Evolutionary conservation across 2,888 invertebrate species (phyloP).

Genomic region (Microplitis deprimator): DNA sequence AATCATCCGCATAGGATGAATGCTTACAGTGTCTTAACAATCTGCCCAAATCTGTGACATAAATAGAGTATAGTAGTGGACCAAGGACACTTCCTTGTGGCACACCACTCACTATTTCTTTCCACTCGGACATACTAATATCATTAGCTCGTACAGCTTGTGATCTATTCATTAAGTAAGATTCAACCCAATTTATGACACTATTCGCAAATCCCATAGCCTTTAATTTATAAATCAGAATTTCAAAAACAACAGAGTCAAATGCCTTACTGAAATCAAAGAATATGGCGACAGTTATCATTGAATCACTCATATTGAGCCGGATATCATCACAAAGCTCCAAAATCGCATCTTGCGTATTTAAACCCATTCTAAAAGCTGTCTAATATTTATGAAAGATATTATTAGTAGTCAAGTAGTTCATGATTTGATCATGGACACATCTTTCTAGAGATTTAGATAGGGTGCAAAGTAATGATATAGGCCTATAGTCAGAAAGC

Average conservation of each 20-base stretch:
- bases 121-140: no score
- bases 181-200: neutral
- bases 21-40: slow-evolving; percentile 12
- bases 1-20: slow-evolving; percentile 17
- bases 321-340: slow-evolving; percentile 21
- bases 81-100: neutral
- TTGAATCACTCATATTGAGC: neutral
- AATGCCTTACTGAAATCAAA: slow-evolving; percentile 44
- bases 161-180: no score
- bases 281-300: slow-evolving; percentile 27
- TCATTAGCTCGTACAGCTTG: neutral
- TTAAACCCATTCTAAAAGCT: neutral
- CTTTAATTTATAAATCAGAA: slow-evolving; percentile 14
- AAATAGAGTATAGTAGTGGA: neutral
- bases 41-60: neutral
- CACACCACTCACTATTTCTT: neutral
- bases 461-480: slow-evolving; percentile 21
- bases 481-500: neutral
- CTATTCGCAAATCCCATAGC: neutral
- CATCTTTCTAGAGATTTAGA: slow-evolving; percentile 27
- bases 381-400: no score
- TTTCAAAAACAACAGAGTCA: slow-evolving; percentile 26
- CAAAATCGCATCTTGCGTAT: slow-evolving; percentile 24
- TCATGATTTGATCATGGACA: neutral
- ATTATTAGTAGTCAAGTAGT: no score